phyloP scores from a whole-genome alignment of 2,797 vertebrate genomes.

The Eidolon dupreanum region DNA sequence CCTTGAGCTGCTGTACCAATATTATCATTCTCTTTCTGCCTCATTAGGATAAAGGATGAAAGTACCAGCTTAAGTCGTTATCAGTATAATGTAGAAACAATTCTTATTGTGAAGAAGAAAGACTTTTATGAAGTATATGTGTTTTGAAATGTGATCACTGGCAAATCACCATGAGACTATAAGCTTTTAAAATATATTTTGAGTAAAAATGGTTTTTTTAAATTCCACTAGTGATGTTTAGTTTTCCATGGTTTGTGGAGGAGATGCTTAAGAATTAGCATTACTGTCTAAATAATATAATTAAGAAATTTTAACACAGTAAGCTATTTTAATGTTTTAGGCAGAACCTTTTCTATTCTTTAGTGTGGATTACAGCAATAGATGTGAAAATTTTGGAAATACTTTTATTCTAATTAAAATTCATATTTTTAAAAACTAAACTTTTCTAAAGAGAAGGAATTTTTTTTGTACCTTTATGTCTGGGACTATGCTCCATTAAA shows the following conservation, averaged over 20 bases:
- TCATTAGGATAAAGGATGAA: background rate
- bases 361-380: background rate
- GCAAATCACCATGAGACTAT: background rate
- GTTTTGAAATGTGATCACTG: slow-evolving; percentile 2
- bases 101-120: background rate
- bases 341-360: background rate
- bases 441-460: background rate
- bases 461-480: background rate
- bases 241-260: background rate
- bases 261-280: slow-evolving; percentile 9
- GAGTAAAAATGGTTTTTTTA: background rate
- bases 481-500: background rate
- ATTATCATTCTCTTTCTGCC: background rate
- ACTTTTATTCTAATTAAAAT: slow-evolving; percentile 1
- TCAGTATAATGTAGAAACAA: background rate
- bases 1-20: background rate
- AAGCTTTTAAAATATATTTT: background rate
- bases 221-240: background rate
- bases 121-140: background rate
- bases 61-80: background rate
- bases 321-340: slow-evolving; percentile 5
- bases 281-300: background rate
- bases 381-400: background rate
- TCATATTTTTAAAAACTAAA: slow-evolving; percentile 22
- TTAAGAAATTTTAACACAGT: background rate